Evolutionary conservation across 2,888 invertebrate genomes (phyloP).

Genomic region (Lingula anatina): DNA sequence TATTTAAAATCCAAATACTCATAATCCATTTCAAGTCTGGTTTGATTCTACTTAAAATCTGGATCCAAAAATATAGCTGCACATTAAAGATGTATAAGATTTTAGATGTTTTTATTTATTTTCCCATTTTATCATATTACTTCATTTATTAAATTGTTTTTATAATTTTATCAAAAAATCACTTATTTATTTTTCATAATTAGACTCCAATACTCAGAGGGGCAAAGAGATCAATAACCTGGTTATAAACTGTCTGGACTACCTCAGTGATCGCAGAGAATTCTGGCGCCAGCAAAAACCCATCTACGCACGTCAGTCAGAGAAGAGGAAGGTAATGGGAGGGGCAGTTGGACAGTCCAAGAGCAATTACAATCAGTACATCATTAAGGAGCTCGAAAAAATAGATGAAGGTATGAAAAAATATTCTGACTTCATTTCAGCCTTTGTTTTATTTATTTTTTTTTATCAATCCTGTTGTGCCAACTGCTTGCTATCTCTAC

Average conservation of each 20-base stretch:
- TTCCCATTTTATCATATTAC: too few species aligned
- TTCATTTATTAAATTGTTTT: too few species aligned
- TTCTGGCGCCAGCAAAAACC: constrained; percentile 76
- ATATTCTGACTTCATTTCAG: background rate
- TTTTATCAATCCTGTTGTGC: background rate
- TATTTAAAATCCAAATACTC: too few species aligned
- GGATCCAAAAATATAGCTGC: too few species aligned
- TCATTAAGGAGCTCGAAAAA: constrained; percentile 39
- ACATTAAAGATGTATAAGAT: too few species aligned
- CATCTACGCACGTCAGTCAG: constrained; percentile 43
- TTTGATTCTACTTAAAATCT: too few species aligned
- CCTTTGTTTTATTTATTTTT: background rate
- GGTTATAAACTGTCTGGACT: constrained; percentile 70
- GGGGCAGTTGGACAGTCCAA: too few species aligned
- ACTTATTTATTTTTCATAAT: too few species aligned
- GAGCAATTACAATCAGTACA: constrained; percentile 29
- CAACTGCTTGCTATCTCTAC: background rate
- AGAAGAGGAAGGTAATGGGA: constrained; percentile 13
- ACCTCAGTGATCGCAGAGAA: constrained; percentile 77
- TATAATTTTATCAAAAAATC: too few species aligned
- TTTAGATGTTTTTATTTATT: too few species aligned
- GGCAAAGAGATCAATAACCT: constrained; percentile 36
- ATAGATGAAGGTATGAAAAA: constrained; percentile 34
- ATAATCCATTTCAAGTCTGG: too few species aligned
- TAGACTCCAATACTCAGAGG: constrained; percentile 32